Conservation (phyloP, 2,113 vertebrate genomes). For the Danionella cerebrum region DNA sequence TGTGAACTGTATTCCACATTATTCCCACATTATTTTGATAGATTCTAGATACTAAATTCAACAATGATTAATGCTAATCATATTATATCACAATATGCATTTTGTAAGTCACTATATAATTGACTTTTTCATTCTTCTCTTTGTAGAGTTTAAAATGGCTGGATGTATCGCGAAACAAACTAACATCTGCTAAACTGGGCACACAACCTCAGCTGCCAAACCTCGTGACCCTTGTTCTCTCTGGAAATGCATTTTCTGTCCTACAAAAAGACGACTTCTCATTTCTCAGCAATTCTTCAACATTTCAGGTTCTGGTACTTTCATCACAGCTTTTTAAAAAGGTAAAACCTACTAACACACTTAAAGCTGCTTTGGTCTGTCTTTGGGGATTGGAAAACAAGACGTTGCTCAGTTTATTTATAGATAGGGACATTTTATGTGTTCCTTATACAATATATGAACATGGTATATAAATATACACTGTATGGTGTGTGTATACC, state of each 20-base stretch:
- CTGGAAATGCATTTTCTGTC: slow-evolving; percentile 64
- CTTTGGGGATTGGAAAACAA: too few relatives aligned
- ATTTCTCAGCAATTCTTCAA: slow-evolving; percentile 69
- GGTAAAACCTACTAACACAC: slow-evolving; percentile 53
- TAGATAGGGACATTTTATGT: too few relatives aligned
- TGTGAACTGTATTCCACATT: too few relatives aligned
- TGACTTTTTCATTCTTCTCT: neutral
- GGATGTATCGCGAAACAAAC: slow-evolving; percentile 77
- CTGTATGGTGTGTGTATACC: too few relatives aligned
- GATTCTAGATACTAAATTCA: too few relatives aligned
- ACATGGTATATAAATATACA: too few relatives aligned
- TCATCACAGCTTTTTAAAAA: slow-evolving; percentile 71
- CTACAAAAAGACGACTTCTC: slow-evolving; percentile 71
- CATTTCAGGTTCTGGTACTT: slow-evolving; percentile 71
- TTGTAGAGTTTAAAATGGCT: slow-evolving; percentile 73
- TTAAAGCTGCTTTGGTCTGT: neutral
- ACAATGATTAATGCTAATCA: too few relatives aligned
- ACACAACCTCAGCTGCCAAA: slow-evolving; percentile 66
- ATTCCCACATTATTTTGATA: too few relatives aligned
- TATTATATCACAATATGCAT: too few relatives aligned
- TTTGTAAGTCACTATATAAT: too few relatives aligned
- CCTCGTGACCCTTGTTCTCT: slow-evolving; percentile 67
- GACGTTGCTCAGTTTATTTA: too few relatives aligned
- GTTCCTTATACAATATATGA: too few relatives aligned
- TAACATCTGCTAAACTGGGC: slow-evolving; percentile 72